Conservation (phyloP, 1,140 invertebrate species). For the Vanessa atalanta region DNA sequence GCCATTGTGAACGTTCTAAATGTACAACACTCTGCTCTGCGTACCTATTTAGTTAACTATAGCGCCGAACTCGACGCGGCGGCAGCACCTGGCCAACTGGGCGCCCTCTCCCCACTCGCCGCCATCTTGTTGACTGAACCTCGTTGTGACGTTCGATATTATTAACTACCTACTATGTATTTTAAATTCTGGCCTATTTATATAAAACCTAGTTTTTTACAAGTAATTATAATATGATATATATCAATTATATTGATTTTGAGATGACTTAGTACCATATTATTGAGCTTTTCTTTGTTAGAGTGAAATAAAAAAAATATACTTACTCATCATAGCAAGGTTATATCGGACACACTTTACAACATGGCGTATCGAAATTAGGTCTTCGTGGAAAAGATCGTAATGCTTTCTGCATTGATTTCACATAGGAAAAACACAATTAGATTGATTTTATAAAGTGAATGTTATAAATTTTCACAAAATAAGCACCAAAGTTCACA, state of each 20-base stretch:
- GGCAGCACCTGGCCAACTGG: slow-evolving; percentile 81
- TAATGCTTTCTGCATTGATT: slow-evolving; percentile 60
- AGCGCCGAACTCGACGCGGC: slow-evolving; percentile 81
- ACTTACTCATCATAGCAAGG: slow-evolving; percentile 75
- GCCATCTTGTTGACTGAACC: slow-evolving; percentile 76
- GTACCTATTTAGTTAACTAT: slow-evolving; percentile 79
- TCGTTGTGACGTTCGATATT: slow-evolving; percentile 78
- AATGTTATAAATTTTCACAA: slow-evolving; percentile 52
- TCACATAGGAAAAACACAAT: slow-evolving; percentile 61
- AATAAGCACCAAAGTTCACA: slow-evolving; percentile 64
- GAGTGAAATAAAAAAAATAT: slow-evolving; percentile 64
- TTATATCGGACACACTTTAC: slow-evolving; percentile 71
- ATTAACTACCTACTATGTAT: slow-evolving; percentile 63
- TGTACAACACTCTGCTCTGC: slow-evolving; percentile 79
- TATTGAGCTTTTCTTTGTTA: slow-evolving; percentile 1
- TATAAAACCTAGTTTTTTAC: neutral
- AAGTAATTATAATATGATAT: slow-evolving; percentile 15
- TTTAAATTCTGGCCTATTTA: slow-evolving; percentile 40
- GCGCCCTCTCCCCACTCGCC: slow-evolving; percentile 78
- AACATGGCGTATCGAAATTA: slow-evolving; percentile 72
- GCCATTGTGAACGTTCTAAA: slow-evolving; percentile 87
- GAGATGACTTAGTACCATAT: neutral
- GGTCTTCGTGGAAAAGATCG: slow-evolving; percentile 69
- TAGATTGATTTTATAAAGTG: slow-evolving; percentile 45
- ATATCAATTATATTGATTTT: neutral